Evolutionary conservation across 35 echinoderm and acorn worm genomes (phyloP).

Genomic region (Lytechinus variegatus): DNA sequence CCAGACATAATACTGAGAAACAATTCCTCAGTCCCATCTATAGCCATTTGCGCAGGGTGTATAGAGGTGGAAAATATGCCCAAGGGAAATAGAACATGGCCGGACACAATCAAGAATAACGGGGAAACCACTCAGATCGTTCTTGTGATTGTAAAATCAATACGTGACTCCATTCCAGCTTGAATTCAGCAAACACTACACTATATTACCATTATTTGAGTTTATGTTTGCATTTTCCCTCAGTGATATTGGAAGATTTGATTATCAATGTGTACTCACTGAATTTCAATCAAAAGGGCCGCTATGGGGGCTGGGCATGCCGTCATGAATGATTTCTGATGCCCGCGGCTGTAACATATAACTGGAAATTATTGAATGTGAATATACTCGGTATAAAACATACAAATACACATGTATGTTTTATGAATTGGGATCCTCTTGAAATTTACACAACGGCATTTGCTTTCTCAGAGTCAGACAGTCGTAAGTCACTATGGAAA

Average conservation of each 20-base stretch:
- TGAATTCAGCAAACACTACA: slow-evolving; percentile 11
- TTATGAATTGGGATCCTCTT: neutral
- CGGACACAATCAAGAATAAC: neutral
- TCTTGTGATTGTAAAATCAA: slow-evolving; percentile 2
- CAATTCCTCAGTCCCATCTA: neutral
- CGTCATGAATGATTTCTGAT: slow-evolving; percentile 19
- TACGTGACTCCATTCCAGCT: neutral
- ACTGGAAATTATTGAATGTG: neutral
- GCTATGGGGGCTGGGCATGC: neutral
- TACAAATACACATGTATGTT: neutral
- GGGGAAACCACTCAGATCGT: neutral
- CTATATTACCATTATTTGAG: slow-evolving; percentile 12
- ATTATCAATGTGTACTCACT: slow-evolving; percentile 6
- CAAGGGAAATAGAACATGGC: slow-evolving; percentile 1
- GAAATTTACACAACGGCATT: neutral
- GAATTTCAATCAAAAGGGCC: neutral
- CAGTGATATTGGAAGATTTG: neutral
- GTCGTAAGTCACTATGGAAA: too few relatives aligned
- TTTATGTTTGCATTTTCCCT: slow-evolving; percentile 19
- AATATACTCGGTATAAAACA: neutral
- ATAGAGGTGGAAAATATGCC: neutral
- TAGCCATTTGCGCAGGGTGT: neutral
- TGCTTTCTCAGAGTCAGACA: neutral
- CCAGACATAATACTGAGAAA: neutral
- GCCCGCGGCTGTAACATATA: neutral